phyloP scores from a whole-genome alignment of 2,888 invertebrate species.

The Campoplex capitator region DNA sequence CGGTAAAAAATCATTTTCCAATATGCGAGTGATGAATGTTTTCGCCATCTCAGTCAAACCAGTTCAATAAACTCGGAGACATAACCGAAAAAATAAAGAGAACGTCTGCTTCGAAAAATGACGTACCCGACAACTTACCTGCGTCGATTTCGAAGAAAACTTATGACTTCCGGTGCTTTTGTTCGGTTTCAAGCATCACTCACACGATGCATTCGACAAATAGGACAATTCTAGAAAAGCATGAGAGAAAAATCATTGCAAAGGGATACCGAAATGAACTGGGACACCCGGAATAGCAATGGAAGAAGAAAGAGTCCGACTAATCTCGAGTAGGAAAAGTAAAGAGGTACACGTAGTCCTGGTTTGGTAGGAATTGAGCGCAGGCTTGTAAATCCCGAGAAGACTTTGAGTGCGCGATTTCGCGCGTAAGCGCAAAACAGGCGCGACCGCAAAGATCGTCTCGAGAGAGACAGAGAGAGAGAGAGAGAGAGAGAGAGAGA shows the following conservation, averaged over 20 bases:
- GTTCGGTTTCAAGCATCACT: neutral
- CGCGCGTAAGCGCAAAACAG: conserved; percentile 62
- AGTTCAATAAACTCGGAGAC: neutral
- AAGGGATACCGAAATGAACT: neutral
- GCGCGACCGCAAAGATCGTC: conserved; percentile 76
- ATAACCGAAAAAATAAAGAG: neutral
- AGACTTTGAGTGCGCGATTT: conserved; percentile 45
- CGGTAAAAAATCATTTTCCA: neutral
- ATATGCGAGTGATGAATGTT: neutral
- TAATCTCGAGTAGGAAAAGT: conserved; percentile 64
- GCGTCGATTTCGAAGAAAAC: neutral
- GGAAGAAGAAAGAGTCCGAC: neutral
- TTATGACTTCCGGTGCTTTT: neutral
- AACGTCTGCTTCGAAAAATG: neutral
- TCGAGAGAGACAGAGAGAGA: conserved; percentile 14
- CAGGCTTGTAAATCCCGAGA: conserved; percentile 56
- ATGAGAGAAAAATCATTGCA: neutral
- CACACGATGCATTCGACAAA: neutral
- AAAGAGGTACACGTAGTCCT: conserved; percentile 80
- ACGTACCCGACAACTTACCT: neutral
- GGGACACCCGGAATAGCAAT: conserved; percentile 1
- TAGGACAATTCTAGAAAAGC: neutral
- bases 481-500: neutral
- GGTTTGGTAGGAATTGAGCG: conserved; percentile 69
- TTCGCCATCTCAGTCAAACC: neutral